phyloP scores from a whole-genome alignment of 2,888 invertebrate genomes.

The Pegoplata infirma region DNA sequence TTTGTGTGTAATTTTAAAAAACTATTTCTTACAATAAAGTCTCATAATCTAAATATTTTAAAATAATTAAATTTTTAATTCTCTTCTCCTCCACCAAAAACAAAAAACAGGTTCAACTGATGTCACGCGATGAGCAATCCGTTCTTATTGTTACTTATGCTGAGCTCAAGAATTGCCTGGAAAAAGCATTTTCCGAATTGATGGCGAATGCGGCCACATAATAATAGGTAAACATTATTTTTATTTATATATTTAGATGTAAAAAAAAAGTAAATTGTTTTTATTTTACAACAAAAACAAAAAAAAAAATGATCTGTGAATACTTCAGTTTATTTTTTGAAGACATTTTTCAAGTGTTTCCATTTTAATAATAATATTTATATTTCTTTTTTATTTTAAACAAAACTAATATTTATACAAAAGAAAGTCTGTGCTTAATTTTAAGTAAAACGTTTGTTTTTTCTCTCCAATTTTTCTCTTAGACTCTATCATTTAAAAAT shows the following conservation, averaged over 20 bases:
- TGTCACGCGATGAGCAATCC: conserved; percentile 98
- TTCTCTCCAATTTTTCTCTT: conserved; percentile 37
- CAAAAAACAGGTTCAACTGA: conserved; percentile 96
- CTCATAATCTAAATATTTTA: too few relatives aligned
- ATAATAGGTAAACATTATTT: conserved; percentile 66
- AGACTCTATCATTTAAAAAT: conserved; percentile 45
- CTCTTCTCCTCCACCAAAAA: neutral
- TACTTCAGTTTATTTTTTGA: conserved; percentile 15
- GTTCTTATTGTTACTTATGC: conserved; percentile 96
- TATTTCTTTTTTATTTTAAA: conserved; percentile 7
- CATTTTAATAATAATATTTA: conserved; percentile 3
- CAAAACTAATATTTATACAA: conserved; percentile 2
- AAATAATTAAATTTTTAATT: too few relatives aligned
- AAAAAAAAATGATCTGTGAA: conserved; percentile 24
- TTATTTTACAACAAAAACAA: neutral
- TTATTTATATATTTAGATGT: conserved; percentile 48
- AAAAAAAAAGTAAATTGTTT: conserved; percentile 47
- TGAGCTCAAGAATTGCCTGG: conserved; percentile 96
- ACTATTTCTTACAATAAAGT: too few relatives aligned
- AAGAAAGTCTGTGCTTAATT: conserved; percentile 35
- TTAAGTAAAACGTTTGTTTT: conserved; percentile 33
- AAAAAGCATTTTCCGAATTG: conserved; percentile 93
- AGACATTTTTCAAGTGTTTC: neutral
- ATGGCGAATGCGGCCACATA: conserved; percentile 75
- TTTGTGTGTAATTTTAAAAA: too few relatives aligned